Base-by-base conservation (phyloP, 2,113 vertebrate genomes). In the Gracilinanus agilis region DNA sequence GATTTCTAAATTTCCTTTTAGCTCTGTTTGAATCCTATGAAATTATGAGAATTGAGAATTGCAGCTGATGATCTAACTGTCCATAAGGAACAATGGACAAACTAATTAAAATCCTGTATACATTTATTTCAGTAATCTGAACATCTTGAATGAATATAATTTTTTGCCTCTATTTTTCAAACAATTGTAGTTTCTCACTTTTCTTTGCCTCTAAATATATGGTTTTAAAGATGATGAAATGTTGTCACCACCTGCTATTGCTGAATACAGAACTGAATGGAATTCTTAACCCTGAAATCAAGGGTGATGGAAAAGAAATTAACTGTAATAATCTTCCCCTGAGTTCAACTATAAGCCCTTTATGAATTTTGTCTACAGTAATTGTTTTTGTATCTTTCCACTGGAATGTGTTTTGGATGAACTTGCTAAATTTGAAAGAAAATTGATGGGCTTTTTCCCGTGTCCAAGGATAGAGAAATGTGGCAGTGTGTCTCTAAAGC, bases 371-470 rank as follows among this genome's bases (percentile, higher is more conserved):
- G 93, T 97, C 89, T 95, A 90, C 93, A 55, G 44, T 93, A 96
- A 96, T 89, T 93, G 49, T 91, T 90, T 96, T 96, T 94, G 93
- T 95, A 97, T 96, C 58, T 98, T 97, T 97, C 94, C 95, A 95
- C 55, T 53, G 92, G 94, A 94, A 96, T 91, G 91, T 95, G 67
- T 95, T 96, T 96, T 96, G 93, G 75, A 94, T 90, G 89, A 94
- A 96, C 93, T 95, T 96, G 93, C 96, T 95, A 95, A 95, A 94
- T 97, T 97, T 97, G 90, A 97, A 96, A 96, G 91, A 96, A 94
- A 96, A 97, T 96, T 97, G 92, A 83, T 94, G 89, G 92, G 53
- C n/a, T 91, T 49, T 90, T 75, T 89, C 40, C 34, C 61, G 54
- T 88, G 75, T 94, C 94, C 93, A 92, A 54, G 94, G 90, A 91